These are phyloP conservation scores for Amblyraja radiata DNA, from an alignment of 2,797 vertebrate species.

Conservation along the genomic window DNA sequence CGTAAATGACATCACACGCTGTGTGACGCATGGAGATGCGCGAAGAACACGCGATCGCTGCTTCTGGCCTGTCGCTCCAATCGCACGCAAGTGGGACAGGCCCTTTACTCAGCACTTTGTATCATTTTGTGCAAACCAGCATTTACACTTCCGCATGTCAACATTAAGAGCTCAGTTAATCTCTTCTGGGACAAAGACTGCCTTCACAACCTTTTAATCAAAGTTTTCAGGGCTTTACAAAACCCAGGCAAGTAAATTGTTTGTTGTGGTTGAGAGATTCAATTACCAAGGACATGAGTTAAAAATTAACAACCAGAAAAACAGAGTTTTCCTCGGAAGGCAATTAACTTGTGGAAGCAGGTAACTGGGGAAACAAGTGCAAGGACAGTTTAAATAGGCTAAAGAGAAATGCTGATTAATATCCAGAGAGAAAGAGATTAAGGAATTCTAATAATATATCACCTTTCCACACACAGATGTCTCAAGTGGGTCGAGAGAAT, in stretches of 20 bases:
- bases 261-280: not conserved
- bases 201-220: not conserved
- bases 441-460: constrained; percentile 3
- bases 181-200: not conserved
- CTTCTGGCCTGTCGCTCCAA: too few relatives aligned
- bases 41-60: too few relatives aligned
- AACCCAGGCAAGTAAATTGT: not conserved
- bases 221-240: not conserved
- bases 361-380: not conserved
- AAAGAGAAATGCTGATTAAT: not conserved
- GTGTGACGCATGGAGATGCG: too few relatives aligned
- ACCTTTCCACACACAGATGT: not conserved
- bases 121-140: not conserved
- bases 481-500: not conserved
- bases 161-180: too few relatives aligned
- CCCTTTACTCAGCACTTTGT: not conserved
- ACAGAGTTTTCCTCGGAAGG: not conserved
- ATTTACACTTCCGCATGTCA: too few relatives aligned
- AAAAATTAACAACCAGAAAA: not conserved
- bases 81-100: too few relatives aligned
- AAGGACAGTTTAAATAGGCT: not conserved
- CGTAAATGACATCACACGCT: too few relatives aligned
- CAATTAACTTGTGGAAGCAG: not conserved
- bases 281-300: not conserved
- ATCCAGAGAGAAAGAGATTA: not conserved